Evolutionary conservation across 2,888 invertebrate genomes (phyloP).

Genomic region (Adela reaumurella): DNA sequence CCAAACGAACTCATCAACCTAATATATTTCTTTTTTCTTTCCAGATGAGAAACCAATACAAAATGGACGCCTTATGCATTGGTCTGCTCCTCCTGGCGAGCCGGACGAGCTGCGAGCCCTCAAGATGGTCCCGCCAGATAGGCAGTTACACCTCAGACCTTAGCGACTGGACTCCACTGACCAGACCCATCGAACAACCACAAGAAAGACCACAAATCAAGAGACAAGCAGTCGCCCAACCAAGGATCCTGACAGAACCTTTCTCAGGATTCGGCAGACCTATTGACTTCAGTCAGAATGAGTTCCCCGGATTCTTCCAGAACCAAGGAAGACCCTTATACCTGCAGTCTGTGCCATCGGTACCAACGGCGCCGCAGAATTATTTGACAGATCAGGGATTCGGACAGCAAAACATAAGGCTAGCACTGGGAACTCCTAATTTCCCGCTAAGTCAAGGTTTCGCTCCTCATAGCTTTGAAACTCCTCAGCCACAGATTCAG

Average conservation of each 20-base stretch:
- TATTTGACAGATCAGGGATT: constrained; percentile 42
- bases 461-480: constrained; percentile 20
- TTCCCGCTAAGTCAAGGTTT: constrained; percentile 41
- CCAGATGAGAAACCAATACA: neutral
- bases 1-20: no score
- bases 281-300: constrained; percentile 27
- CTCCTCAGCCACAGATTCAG: constrained; percentile 20
- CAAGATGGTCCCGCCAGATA: constrained; percentile 49
- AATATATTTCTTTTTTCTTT: neutral
- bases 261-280: constrained; percentile 30
- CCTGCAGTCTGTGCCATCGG: constrained; percentile 36
- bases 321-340: constrained; percentile 32
- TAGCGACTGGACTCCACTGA: constrained; percentile 43
- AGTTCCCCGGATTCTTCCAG: constrained; percentile 32
- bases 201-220: constrained; percentile 21
- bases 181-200: constrained; percentile 28
- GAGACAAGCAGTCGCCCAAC: constrained; percentile 31
- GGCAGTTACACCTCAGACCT: constrained; percentile 45
- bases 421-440: constrained; percentile 38
- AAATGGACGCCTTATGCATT: neutral
- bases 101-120: constrained; percentile 35
- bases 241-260: constrained; percentile 42
- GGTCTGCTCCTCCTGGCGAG: neutral
- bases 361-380: constrained; percentile 46
- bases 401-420: constrained; percentile 33